A percentile compares a stretch with the other conserved stretches of the same genome.
Evolutionary conservation across 1,140 invertebrate species (phyloP).

Genomic region (Caenorhabditis inopinata): DNA sequence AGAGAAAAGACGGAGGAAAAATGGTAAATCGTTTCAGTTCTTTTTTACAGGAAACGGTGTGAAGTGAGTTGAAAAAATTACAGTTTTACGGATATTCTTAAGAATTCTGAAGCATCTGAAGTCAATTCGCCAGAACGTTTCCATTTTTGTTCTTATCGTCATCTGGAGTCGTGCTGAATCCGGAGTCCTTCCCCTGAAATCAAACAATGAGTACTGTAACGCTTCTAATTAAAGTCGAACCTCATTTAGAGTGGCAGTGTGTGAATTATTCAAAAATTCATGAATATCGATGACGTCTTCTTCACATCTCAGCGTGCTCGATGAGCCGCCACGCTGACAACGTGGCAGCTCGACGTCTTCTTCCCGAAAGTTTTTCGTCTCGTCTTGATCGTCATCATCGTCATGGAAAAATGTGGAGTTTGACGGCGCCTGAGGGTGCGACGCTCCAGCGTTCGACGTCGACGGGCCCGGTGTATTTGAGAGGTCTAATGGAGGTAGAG

Average conservation of each 20-base stretch:
- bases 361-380: neutral
- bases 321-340: neutral
- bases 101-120: too few species aligned
- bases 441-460: neutral
- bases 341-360: neutral
- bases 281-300: neutral
- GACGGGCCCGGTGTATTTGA: neutral
- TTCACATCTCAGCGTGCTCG: neutral
- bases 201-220: too few species aligned
- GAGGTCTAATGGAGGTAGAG: neutral
- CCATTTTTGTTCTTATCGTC: neutral
- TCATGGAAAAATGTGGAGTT: neutral
- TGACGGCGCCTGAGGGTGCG: neutral
- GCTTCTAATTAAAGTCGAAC: neutral
- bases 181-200: neutral
- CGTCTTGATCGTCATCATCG: constrained; percentile 16
- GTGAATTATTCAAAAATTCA: neutral
- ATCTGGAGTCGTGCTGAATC: constrained; percentile 28
- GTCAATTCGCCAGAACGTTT: neutral
- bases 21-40: too few species aligned
- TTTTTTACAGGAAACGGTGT: too few species aligned
- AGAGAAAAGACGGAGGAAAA: too few species aligned
- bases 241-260: neutral
- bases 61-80: too few species aligned
- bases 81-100: too few species aligned